Conservation (phyloP, 2,797 vertebrate genomes). For the Pseudopleuronectes americanus region DNA sequence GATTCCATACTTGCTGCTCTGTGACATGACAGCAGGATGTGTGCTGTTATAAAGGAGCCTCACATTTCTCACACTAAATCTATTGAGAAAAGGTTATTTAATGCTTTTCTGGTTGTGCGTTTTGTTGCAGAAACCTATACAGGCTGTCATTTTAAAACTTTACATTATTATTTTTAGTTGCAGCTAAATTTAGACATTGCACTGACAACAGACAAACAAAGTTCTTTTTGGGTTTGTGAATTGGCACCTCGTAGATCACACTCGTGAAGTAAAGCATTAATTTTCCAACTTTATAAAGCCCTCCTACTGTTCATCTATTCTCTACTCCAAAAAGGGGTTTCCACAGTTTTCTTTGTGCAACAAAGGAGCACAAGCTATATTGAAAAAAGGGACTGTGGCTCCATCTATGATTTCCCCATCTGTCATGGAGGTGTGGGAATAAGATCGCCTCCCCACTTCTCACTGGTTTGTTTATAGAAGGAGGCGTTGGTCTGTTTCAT, state of each 20-base stretch:
- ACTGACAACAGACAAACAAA: slow-evolving; percentile 28
- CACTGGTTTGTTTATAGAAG: slow-evolving; percentile 37
- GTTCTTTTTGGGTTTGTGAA: slow-evolving; percentile 7
- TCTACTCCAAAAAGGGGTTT: slow-evolving; percentile 33
- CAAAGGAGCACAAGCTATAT: slow-evolving; percentile 12
- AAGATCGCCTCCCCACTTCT: slow-evolving; percentile 25
- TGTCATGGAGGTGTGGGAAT: slow-evolving; percentile 57
- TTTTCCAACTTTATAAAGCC: slow-evolving; percentile 42
- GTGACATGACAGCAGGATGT: slow-evolving; percentile 60
- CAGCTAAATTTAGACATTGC: slow-evolving; percentile 29
- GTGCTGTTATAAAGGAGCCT: slow-evolving; percentile 35
- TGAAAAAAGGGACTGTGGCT: slow-evolving; percentile 23
- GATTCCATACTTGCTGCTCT: slow-evolving; percentile 44
- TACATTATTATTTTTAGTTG: slow-evolving; percentile 18
- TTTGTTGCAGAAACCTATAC: not conserved
- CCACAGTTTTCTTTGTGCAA: slow-evolving; percentile 22
- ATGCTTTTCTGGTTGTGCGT: not conserved
- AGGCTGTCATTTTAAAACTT: slow-evolving; percentile 1
- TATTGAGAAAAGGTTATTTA: not conserved
- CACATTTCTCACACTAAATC: slow-evolving; percentile 33
- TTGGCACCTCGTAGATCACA: slow-evolving; percentile 20
- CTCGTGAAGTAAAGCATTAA: slow-evolving; percentile 32
- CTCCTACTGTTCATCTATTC: slow-evolving; percentile 46
- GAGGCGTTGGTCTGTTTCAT: slow-evolving; percentile 61
- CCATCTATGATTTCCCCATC: slow-evolving; percentile 43